Base-by-base conservation (phyloP, 2,888 invertebrate species). In the Bursaphelenchus okinawaensis region DNA sequence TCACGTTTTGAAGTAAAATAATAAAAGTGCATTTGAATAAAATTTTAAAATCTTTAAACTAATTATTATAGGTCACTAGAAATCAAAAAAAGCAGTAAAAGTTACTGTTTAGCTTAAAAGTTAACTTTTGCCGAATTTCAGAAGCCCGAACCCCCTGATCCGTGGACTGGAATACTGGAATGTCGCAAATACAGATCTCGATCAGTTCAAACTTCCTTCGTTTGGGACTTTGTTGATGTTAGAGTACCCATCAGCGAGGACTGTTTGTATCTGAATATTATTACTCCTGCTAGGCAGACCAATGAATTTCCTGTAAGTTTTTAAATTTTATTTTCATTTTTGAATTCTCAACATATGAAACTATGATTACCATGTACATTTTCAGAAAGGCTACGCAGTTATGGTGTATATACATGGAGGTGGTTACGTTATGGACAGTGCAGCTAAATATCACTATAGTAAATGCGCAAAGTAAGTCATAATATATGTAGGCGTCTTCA, bases 401-500 rank as follows among this genome's bases (percentile, higher is more conserved):
- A 52, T 80, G 60, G 73, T 80, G 56, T 80, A 77, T 67, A 77
- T 80, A 51, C 80, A 80, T 51, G 80, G 80, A 3, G 80, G 80
- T 6, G 79, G 79, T 22, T 70, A 51, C 26, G 57, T 71, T 9
- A 68, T 68, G 40, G 72, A 72, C 55, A 70, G 69, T 12, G 74
- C 72, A 1, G 69, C 62, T 22, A 74, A 75, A 55, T 72, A 72
- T 40, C 62, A 75, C 31, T 72, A 72, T 52, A 62, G 23, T 4
- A 63, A 63, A 23, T 50, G 69, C n/a, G 60, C 68, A 22, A 28
- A 65, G 70, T 73, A 22, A 9, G 40, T n/a, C 50, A 7, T 28
- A 7, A 67, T 67, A n/a, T n/a, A n/a, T n/a, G n/a, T n/a, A n/a
- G n/a, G n/a, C n/a, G n/a, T n/a, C n/a, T n/a, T n/a, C 55, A 55